These are phyloP conservation scores for Gasteruption jaculator DNA, from an alignment of 2,888 invertebrate genomes.

Conservation along the genomic window DNA sequence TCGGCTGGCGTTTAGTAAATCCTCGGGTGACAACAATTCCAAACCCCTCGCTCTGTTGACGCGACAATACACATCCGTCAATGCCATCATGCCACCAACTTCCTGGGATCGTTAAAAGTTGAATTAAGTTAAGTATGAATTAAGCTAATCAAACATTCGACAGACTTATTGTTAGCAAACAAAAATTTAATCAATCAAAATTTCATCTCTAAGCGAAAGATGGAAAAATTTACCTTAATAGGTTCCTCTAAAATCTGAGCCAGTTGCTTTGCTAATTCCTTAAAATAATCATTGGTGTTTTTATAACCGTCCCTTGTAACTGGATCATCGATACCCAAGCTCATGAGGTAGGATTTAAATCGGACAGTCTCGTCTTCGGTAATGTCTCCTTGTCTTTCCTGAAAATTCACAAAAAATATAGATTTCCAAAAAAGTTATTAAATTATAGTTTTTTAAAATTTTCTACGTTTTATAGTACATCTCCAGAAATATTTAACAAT, in stretches of 20 bases:
- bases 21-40: conserved; percentile 94
- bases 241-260: conserved; percentile 76
- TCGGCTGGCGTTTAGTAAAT: conserved; percentile 87
- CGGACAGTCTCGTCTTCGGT: conserved; percentile 95
- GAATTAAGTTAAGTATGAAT: background rate
- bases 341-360: conserved; percentile 94
- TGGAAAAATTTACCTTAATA: conserved; percentile 61
- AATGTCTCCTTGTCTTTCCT: conserved; percentile 91
- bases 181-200: background rate
- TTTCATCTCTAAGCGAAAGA: background rate
- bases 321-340: conserved; percentile 96
- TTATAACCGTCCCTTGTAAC: conserved; percentile 90
- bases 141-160: background rate
- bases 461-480: conserved; percentile 5
- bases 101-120: conserved; percentile 57
- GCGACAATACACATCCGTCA: conserved; percentile 95
- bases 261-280: conserved; percentile 81
- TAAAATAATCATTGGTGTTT: conserved; percentile 79
- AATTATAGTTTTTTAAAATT: background rate
- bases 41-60: conserved; percentile 95
- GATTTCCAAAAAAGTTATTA: conserved; percentile 3
- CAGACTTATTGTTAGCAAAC: background rate
- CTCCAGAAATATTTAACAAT: too few relatives aligned
- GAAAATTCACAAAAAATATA: conserved; percentile 35
- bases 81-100: conserved; percentile 92